Base-by-base conservation (phyloP, 2,888 invertebrate species). In the Acrobasis repandana region DNA sequence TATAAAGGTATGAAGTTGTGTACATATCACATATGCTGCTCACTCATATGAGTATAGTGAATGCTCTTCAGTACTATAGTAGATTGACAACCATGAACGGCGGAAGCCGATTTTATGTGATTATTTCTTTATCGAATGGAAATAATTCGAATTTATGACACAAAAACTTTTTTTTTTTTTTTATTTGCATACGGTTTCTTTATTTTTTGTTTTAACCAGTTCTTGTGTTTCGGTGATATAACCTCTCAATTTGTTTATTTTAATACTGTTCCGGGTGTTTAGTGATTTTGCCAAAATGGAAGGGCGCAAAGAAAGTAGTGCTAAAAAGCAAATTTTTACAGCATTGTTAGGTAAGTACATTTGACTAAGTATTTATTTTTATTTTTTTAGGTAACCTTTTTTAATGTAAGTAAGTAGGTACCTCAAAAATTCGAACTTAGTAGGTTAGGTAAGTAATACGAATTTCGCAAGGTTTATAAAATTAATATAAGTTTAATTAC, bases 321-420 rank as follows among this genome's bases (percentile, higher is more conserved):
- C 84, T 9, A 66, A 68, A 28, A 77, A 71, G 52, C 87, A 87
- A 71, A 79, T 87, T 66, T 67, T 85, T 14, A 85, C 87, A 9
- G 85, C 87, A 48, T 67, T 87, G 15, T 67, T 79, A n/a, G 87
- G 87, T 87, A 65, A 81, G 82, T 75, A 56, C 28, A 28, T 65
- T 52, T 49, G 34, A 43, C n/a, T 14, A 38, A 14, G 3, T 3
- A 3, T 38, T 0, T 38, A 11, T 38, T 38, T 3, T 38, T 38
- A 1, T 38, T 4, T 43, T 14, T 43, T 43, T 43, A 5, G 6
- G n/a, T 49, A 49, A 15, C 10, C 49, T 16, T 8, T 16, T n/a
- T n/a, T n/a, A 18, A 10, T 48, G 9, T 48, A 15, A 15, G 8
- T 18, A 20, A 3, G n/a, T n/a, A n/a, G n/a, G n/a, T n/a, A n/a